phyloP scores from a whole-genome alignment of 2,888 invertebrate genomes.

The Ectropis crepuscularia region DNA sequence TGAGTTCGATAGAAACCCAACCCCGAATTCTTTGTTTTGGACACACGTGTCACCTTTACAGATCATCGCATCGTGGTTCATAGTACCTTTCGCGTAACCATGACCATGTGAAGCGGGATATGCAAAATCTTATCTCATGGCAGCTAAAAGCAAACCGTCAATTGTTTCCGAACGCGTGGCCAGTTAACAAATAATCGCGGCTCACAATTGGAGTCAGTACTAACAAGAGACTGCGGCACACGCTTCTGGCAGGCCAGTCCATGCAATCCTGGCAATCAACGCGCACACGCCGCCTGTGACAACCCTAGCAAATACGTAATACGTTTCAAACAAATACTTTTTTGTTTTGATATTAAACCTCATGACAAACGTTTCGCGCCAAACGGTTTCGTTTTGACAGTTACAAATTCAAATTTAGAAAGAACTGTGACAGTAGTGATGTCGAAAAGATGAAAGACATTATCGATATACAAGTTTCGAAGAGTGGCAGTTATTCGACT shows the following conservation, averaged over 20 bases:
- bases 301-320: slow-evolving; percentile 49
- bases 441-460: slow-evolving; percentile 35
- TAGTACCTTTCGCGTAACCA: slow-evolving; percentile 21
- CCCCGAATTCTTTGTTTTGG: background rate
- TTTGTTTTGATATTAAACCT: slow-evolving; percentile 1
- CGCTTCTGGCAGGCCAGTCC: slow-evolving; percentile 67
- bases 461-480: slow-evolving; percentile 22
- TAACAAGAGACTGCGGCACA: slow-evolving; percentile 60
- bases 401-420: slow-evolving; percentile 25
- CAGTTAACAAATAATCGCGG: slow-evolving; percentile 81
- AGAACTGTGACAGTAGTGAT: slow-evolving; percentile 36
- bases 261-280: slow-evolving; percentile 72
- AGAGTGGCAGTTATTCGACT: slow-evolving; percentile 10
- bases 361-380: slow-evolving; percentile 2
- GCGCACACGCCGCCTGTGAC: slow-evolving; percentile 63
- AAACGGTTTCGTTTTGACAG: slow-evolving; percentile 12
- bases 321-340: slow-evolving; percentile 8
- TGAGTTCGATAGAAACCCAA: background rate
- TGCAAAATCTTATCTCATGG: slow-evolving; percentile 75
- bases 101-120: slow-evolving; percentile 58
- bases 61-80: background rate
- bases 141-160: slow-evolving; percentile 69
- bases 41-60: background rate
- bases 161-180: slow-evolving; percentile 83
- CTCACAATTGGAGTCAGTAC: slow-evolving; percentile 81